Evolutionary conservation across 2,113 vertebrate species (phyloP).

Genomic region (Sturnus vulgaris): DNA sequence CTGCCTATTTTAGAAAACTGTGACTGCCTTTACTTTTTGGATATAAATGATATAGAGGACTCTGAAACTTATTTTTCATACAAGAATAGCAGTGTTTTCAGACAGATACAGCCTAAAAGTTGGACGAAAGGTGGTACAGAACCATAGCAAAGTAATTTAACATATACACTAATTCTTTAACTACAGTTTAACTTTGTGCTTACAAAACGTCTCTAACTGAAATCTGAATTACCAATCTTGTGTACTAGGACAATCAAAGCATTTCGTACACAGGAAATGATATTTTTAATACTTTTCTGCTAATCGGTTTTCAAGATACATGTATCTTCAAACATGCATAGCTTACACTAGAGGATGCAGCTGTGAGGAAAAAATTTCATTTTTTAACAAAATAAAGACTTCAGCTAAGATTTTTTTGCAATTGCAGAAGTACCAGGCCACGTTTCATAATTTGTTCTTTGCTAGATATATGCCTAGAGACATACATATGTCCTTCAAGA

Average conservation of each 20-base stretch:
- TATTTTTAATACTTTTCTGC: not conserved
- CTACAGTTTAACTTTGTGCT: not conserved
- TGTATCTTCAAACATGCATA: not conserved
- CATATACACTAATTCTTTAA: not conserved
- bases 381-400: not conserved
- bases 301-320: not conserved
- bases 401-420: not conserved
- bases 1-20: not conserved
- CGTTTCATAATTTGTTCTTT: not conserved
- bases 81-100: not conserved
- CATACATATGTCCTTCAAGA: not conserved
- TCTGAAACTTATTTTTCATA: not conserved
- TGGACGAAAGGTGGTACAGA: not conserved
- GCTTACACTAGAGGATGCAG: not conserved
- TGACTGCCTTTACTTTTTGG: not conserved
- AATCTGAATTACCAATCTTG: not conserved
- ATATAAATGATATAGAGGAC: not conserved
- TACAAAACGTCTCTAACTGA: not conserved
- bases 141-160: not conserved
- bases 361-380: accelerated
- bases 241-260: not conserved
- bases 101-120: not conserved
- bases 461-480: not conserved
- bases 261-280: not conserved
- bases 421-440: not conserved